A percentile compares a stretch with the other conserved stretches of the same genome.
Conservation (phyloP, 1,140 invertebrate species). For the Hyposmocoma kahamanoa region DNA sequence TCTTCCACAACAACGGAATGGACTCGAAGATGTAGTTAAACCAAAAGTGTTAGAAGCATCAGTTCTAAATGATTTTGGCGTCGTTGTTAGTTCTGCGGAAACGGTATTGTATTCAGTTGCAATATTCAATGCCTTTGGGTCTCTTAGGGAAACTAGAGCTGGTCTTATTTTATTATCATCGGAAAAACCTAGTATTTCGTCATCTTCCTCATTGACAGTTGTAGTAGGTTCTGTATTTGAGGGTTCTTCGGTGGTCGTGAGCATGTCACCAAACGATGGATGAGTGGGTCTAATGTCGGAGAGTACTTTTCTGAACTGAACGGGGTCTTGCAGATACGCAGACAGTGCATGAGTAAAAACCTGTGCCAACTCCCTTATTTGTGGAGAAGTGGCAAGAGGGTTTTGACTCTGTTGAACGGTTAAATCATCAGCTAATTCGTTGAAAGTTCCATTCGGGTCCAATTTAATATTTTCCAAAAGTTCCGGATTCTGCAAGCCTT, state of each 20-base stretch:
- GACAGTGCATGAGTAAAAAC: constrained; percentile 88
- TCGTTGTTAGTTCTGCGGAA: constrained; percentile 36
- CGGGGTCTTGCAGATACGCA: constrained; percentile 86
- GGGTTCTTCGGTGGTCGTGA: constrained; percentile 48
- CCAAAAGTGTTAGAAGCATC: constrained; percentile 22
- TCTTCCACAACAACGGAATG: constrained; percentile 61
- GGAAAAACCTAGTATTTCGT: constrained; percentile 84
- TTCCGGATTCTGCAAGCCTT: constrained; percentile 49
- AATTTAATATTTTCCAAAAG: constrained; percentile 51
- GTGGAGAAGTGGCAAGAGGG: constrained; percentile 75
- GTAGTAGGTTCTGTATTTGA: constrained; percentile 67
- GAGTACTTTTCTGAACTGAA: constrained; percentile 83
- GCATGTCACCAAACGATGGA: constrained; percentile 73
- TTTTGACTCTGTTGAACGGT: constrained; percentile 77
- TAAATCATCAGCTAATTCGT: constrained; percentile 75
- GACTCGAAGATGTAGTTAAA: constrained; percentile 37
- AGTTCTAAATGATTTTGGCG: constrained; percentile 31
- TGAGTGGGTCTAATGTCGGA: constrained; percentile 85
- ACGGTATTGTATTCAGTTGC: constrained; percentile 46
- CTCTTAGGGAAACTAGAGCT: constrained; percentile 36
- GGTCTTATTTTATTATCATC: constrained; percentile 71
- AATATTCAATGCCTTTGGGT: constrained; percentile 59
- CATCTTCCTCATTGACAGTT: constrained; percentile 78
- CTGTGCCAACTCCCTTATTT: constrained; percentile 84
- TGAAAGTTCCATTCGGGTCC: constrained; percentile 61